Evolutionary conservation across 2,113 vertebrate genomes (phyloP).

Genomic region (Melanocharis versteri): DNA sequence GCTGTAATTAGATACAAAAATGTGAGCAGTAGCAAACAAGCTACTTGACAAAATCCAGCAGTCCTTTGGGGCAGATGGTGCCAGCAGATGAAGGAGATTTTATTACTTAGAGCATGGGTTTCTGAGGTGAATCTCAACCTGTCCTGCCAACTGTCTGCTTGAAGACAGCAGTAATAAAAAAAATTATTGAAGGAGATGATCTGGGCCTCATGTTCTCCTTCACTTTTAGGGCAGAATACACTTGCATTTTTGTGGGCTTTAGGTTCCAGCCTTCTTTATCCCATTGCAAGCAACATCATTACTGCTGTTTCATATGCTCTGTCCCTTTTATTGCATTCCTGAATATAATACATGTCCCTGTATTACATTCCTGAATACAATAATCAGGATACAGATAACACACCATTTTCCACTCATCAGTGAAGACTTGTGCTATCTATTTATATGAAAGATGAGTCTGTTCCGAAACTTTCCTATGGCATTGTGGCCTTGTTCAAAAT

Average conservation of each 20-base stretch:
- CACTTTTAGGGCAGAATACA: not conserved
- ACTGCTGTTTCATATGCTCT: not conserved
- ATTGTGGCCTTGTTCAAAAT: not conserved
- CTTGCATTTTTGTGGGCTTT: not conserved
- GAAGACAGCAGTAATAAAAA: not conserved
- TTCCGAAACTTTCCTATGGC: not conserved
- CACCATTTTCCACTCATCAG: not conserved
- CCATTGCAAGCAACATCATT: not conserved
- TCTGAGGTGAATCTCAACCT: constrained; percentile 42
- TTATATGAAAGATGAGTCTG: not conserved
- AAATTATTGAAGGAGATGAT: not conserved
- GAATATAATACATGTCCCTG: not conserved
- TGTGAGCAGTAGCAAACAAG: not conserved
- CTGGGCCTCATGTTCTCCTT: not conserved
- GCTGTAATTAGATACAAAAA: constrained; percentile 6
- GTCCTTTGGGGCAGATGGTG: constrained; percentile 16
- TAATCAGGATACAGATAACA: not conserved
- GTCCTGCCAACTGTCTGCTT: not conserved
- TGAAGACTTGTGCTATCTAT: not conserved
- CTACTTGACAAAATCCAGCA: constrained; percentile 41
- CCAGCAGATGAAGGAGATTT: constrained; percentile 36
- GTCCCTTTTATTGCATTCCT: not conserved
- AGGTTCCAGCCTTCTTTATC: not conserved
- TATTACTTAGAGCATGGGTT: not conserved
- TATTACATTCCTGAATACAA: not conserved